A percentile compares a stretch with the other conserved stretches of the same genome.
These are phyloP conservation scores for Heliconius erato DNA, from an alignment of 2,888 invertebrate species.

Conservation along the genomic window DNA sequence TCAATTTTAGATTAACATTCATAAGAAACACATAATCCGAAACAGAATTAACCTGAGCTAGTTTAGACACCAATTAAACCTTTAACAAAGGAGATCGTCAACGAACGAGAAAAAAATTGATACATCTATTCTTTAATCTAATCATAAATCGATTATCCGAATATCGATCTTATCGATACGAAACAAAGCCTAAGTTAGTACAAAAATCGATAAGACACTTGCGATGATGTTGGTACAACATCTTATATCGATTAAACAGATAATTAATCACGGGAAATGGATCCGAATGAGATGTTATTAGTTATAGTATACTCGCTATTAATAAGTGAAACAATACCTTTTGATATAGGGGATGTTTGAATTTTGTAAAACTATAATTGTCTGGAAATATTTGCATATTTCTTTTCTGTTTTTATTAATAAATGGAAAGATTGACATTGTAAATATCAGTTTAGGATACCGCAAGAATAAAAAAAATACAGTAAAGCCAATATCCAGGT, in stretches of 20 bases:
- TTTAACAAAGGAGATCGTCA: slow-evolving; percentile 84
- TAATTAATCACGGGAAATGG: slow-evolving; percentile 86
- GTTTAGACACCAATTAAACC: slow-evolving; percentile 85
- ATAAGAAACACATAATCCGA: slow-evolving; percentile 68
- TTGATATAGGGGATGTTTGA: slow-evolving; percentile 48
- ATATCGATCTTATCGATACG: slow-evolving; percentile 52
- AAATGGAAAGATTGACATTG: not conserved
- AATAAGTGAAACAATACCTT: slow-evolving; percentile 82
- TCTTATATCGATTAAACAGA: slow-evolving; percentile 86
- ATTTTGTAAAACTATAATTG: slow-evolving; percentile 2
- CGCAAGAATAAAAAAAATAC: not conserved
- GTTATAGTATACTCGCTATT: slow-evolving; percentile 84
- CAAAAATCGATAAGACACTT: slow-evolving; percentile 59
- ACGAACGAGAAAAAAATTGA: slow-evolving; percentile 81
- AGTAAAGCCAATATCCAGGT: not conserved
- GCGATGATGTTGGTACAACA: slow-evolving; percentile 85
- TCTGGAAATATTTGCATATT: not conserved
- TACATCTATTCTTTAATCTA: slow-evolving; percentile 85
- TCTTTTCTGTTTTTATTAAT: not conserved
- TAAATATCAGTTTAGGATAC: not conserved
- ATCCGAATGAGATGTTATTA: slow-evolving; percentile 86
- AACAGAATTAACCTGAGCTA: slow-evolving; percentile 83
- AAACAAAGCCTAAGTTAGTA: slow-evolving; percentile 55
- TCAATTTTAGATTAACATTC: slow-evolving; percentile 82
- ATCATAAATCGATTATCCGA: slow-evolving; percentile 70